Conservation (phyloP, 2,113 vertebrate genomes). For the Trinectes maculatus region DNA sequence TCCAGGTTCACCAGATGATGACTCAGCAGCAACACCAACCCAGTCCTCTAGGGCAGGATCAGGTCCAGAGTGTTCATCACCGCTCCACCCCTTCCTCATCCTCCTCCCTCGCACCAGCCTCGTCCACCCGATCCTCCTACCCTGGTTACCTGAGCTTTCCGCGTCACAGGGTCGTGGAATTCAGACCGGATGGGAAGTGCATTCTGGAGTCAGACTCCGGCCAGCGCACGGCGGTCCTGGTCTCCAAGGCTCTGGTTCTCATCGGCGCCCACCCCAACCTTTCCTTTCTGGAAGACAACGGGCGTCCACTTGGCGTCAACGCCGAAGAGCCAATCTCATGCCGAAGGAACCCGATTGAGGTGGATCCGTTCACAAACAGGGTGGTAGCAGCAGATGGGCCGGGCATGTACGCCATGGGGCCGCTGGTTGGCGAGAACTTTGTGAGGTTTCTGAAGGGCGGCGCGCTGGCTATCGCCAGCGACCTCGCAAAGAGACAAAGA, state of each 20-base stretch:
- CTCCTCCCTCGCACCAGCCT: neutral
- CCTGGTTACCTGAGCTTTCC: conserved; percentile 83
- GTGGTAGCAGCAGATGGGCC: conserved; percentile 65
- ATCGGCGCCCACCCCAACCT: conserved; percentile 84
- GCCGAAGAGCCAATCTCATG: conserved; percentile 73
- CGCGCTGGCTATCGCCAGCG: conserved; percentile 78
- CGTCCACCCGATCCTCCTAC: conserved; percentile 68
- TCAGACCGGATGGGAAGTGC: conserved; percentile 79
- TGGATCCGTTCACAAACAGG: conserved; percentile 79
- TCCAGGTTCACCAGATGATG: conserved; percentile 86
- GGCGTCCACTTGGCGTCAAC: conserved; percentile 58
- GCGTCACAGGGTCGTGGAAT: conserved; percentile 68
- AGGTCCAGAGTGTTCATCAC: neutral
- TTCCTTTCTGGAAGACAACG: conserved; percentile 75
- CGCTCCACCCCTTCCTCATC: neutral
- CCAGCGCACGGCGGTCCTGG: conserved; percentile 65
- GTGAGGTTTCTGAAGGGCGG: conserved; percentile 85
- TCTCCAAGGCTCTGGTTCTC: conserved; percentile 82
- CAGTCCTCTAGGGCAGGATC: neutral
- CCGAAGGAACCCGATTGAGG: conserved; percentile 81
- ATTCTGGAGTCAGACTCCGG: conserved; percentile 75
- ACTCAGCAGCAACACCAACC: conserved; percentile 76
- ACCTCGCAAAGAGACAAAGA: conserved; percentile 67
- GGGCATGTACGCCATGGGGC: conserved; percentile 84
- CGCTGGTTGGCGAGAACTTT: conserved; percentile 85